Evolutionary conservation across 2,888 invertebrate species (phyloP).

Genomic region (Notocelia uddmanniana): DNA sequence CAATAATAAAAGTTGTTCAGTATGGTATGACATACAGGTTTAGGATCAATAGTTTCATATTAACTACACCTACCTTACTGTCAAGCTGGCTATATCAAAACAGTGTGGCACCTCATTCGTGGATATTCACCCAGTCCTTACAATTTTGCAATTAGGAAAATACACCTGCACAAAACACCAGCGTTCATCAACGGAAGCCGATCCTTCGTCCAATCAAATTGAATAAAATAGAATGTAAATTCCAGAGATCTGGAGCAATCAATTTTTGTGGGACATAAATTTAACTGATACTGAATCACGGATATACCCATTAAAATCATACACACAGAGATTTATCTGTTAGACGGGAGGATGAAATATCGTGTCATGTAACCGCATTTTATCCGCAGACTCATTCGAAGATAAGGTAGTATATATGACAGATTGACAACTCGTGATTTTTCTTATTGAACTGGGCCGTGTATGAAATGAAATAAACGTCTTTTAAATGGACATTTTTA

Average conservation of each 20-base stretch:
- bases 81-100: too few species aligned
- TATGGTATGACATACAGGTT: too few species aligned
- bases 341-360: constrained; percentile 26
- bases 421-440: constrained; percentile 15
- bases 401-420: constrained; percentile 19
- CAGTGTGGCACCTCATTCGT: too few species aligned
- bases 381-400: constrained; percentile 31
- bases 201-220: neutral
- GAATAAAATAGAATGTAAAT: neutral
- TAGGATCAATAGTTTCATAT: too few species aligned
- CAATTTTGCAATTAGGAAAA: neutral
- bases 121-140: too few species aligned
- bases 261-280: constrained; percentile 40
- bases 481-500: constrained; percentile 1
- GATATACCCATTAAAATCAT: constrained; percentile 23
- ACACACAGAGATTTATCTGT: constrained; percentile 37
- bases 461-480: neutral
- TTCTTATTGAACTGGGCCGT: neutral
- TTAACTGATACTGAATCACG: constrained; percentile 35
- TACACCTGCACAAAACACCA: neutral
- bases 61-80: too few species aligned
- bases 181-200: neutral
- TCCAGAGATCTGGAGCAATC: constrained; percentile 3
- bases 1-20: too few species aligned
- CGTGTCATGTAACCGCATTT: constrained; percentile 3